Evolutionary conservation across 2,888 invertebrate species (phyloP).

Genomic region (Tachina grossa): DNA sequence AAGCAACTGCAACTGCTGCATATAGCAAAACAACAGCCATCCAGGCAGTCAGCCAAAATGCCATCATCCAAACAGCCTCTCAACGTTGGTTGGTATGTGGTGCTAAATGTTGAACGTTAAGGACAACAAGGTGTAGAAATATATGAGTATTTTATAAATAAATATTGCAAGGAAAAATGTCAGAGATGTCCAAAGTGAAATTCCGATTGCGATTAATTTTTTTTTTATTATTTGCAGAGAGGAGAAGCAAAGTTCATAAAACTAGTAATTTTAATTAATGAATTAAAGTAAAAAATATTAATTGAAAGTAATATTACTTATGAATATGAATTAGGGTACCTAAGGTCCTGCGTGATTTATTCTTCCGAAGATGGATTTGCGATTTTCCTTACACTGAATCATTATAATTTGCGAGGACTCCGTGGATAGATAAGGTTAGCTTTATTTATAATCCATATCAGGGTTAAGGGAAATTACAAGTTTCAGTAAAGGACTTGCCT

Average conservation of each 20-base stretch:
- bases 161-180: conserved; percentile 54
- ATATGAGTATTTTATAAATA: conserved; percentile 68
- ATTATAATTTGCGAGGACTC: no score
- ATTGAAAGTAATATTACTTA: no score
- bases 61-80: conserved; percentile 42
- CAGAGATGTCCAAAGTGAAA: conserved; percentile 45
- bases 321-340: no score
- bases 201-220: not conserved
- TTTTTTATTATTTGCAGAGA: not conserved
- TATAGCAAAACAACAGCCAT: conserved; percentile 30
- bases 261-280: no score
- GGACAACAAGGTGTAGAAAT: conserved; percentile 71
- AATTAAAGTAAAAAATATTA: no score
- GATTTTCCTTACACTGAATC: no score
- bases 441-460: no score
- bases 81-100: conserved; percentile 63
- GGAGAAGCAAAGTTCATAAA: not conserved
- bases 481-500: no score
- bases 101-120: conserved; percentile 71
- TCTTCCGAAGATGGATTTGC: no score
- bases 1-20: conserved; percentile 49
- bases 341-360: no score
- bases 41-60: not conserved
- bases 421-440: no score
- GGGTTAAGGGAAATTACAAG: no score